Base-by-base conservation (phyloP, 2,113 vertebrate genomes). In the Heptranchias perlo region DNA sequence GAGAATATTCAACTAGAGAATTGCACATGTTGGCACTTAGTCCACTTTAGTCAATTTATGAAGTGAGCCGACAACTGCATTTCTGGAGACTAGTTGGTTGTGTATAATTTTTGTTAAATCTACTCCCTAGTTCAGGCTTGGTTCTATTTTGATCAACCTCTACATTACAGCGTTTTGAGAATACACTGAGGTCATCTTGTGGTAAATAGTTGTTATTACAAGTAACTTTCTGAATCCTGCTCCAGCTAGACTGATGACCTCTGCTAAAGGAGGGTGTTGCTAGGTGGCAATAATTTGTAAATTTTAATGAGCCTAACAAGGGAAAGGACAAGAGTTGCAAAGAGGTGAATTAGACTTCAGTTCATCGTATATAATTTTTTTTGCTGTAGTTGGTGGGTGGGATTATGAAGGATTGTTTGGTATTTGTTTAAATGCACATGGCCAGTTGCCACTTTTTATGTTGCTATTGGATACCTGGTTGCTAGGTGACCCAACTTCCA, bases 151-250 rank as follows among this genome's bases (percentile, higher is more conserved):
- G 84, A 18, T 44, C 84, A 52, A 49, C 0, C 62, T 49, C 35
- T 7, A 35, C 62, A n/a, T 18, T 3, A 47, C 14, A 58, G 31
- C 28, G 3, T 31, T 94, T 65, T 65, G 39, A 67, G 47, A 65
- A 49, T 65, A 5, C 94, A 95, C 65, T 95, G 94, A 69, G 94
- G 94, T 69, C 94, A 95, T 28, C 94, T 49, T 95, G 94, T 67
- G 94, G 94, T 49, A 95, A 47, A 28, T 31, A 13, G 64, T 52
- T 67, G 94, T 28, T 47, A 94, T 67, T 93, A 18, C 89, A 93
- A 23, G 18, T 93, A 62, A 62, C 16, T 61, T 23, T 16, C 52
- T 93, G 89, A 93, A 62, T 93, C 58, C 0, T n/a, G 31, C 58
- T 39, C 5, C 21, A 8, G 35, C 61, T 3, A 6, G 54, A 23